Evolutionary conservation across 2,797 vertebrate species (phyloP).

Genomic region (Euthynnus affinis): DNA sequence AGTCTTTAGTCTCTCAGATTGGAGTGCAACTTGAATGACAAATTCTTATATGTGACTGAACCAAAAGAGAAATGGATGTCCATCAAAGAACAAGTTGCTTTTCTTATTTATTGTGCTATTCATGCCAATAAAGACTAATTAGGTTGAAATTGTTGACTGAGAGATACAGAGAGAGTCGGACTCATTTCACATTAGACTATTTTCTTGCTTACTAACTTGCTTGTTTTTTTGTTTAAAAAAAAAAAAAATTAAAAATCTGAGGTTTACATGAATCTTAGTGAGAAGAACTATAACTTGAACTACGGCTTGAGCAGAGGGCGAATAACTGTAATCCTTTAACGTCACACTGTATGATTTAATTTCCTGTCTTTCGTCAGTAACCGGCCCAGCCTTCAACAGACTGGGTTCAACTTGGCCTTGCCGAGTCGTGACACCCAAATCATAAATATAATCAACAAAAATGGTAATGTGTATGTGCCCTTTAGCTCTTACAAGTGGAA

Average conservation of each 20-base stretch:
- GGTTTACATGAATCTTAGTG: background rate
- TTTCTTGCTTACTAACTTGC: background rate
- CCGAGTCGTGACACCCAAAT: slow-evolving; percentile 11
- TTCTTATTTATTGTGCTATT: background rate
- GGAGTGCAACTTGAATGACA: background rate
- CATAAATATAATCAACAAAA: background rate
- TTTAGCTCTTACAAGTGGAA: slow-evolving; percentile 15
- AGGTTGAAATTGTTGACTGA: background rate
- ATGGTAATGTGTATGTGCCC: background rate
- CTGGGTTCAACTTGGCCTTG: background rate
- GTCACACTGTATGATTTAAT: background rate
- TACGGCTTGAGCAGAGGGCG: background rate
- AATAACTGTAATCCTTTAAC: background rate
- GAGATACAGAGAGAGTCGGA: no score
- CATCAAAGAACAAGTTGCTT: background rate
- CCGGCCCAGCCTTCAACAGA: background rate
- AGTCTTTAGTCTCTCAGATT: background rate
- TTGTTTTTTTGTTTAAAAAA: background rate
- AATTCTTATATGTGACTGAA: background rate
- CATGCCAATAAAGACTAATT: background rate
- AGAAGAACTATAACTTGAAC: background rate
- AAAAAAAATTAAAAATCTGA: background rate
- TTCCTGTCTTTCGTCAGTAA: background rate
- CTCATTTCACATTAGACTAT: no score
- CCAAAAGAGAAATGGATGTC: background rate